These are phyloP conservation scores for Forbesichthys agassizii DNA, from an alignment of 2,113 vertebrate genomes.

Conservation along the genomic window DNA sequence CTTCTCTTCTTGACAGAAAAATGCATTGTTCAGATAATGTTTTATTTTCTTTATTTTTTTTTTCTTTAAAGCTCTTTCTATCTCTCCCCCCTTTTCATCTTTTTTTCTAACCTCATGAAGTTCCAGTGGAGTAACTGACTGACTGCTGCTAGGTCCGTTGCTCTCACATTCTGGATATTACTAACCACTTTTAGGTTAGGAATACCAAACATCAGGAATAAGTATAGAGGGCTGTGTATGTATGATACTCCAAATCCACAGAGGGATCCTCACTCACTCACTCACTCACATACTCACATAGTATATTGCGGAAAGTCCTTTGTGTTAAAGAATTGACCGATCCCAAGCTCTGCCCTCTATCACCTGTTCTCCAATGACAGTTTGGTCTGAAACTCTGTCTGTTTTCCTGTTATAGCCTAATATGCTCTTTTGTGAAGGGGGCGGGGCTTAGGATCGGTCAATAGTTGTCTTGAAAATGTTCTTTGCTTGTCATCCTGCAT, in stretches of 20 bases:
- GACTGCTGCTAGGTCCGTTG: conserved; percentile 33
- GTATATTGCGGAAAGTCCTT: conserved; percentile 50
- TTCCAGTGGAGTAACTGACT: conserved; percentile 32
- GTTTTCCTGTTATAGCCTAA: no score
- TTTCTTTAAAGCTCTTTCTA: background rate
- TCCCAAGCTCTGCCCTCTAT: no score
- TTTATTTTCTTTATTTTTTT: conserved; percentile 12
- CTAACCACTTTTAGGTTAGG: conserved; percentile 24
- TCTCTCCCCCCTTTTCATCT: no score
- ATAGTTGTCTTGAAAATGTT: background rate
- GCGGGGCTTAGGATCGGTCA: no score
- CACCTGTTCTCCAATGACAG: no score
- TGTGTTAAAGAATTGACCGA: background rate
- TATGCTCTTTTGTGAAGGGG: no score
- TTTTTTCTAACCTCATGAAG: conserved; percentile 23
- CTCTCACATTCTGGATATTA: conserved; percentile 37
- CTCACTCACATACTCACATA: conserved; percentile 18
- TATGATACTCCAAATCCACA: conserved; percentile 6
- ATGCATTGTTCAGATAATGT: background rate
- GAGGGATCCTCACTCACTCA: conserved; percentile 18
- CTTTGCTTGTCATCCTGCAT: conserved; percentile 32
- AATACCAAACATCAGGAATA: conserved; percentile 1
- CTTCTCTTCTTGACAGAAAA: background rate
- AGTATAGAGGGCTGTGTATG: conserved; percentile 22
- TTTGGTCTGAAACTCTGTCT: no score